Evolutionary conservation across 2,113 vertebrate genomes (phyloP).

Genomic region (Scortum barcoo): DNA sequence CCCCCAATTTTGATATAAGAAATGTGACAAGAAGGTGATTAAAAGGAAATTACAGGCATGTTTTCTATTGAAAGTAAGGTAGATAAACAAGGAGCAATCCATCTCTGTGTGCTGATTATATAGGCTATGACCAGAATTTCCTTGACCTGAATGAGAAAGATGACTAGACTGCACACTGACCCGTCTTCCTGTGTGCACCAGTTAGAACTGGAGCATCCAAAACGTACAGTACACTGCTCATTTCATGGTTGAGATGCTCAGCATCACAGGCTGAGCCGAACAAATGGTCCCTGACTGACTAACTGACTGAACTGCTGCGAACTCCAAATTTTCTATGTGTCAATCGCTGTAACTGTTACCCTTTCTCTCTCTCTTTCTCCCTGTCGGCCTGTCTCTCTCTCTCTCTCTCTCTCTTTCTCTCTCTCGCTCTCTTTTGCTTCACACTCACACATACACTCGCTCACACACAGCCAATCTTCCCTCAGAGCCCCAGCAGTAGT

Average conservation of each 20-base stretch:
- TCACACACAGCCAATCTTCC: slow-evolving; percentile 92
- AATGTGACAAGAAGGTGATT: neutral
- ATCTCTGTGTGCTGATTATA: neutral
- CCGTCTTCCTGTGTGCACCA: slow-evolving; percentile 34
- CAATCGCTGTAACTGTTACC: slow-evolving; percentile 62
- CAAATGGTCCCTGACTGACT: slow-evolving; percentile 44
- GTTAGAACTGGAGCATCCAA: slow-evolving; percentile 56
- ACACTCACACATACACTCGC: slow-evolving; percentile 30
- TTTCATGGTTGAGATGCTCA: slow-evolving; percentile 60
- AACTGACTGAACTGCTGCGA: slow-evolving; percentile 52
- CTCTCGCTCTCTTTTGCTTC: slow-evolving; percentile 24
- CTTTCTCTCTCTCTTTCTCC: slow-evolving; percentile 37
- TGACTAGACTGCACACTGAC: slow-evolving; percentile 14
- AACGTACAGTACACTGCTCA: slow-evolving; percentile 55
- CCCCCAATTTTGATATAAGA: neutral
- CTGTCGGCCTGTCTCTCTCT: slow-evolving; percentile 19
- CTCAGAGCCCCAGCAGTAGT: slow-evolving; percentile 97
- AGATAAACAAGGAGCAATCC: neutral
- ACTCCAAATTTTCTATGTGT: slow-evolving; percentile 63
- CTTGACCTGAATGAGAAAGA: slow-evolving; percentile 58
- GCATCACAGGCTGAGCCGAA: slow-evolving; percentile 33
- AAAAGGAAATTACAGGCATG: neutral
- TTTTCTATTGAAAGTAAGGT: neutral
- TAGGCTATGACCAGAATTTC: slow-evolving; percentile 40
- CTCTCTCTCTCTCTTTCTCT: slow-evolving; percentile 32